A percentile compares a stretch with the other conserved stretches of the same genome.
These are phyloP conservation scores for Oreotrochilus melanogaster DNA, from an alignment of 2,113 vertebrate species.

Conservation along the genomic window DNA sequence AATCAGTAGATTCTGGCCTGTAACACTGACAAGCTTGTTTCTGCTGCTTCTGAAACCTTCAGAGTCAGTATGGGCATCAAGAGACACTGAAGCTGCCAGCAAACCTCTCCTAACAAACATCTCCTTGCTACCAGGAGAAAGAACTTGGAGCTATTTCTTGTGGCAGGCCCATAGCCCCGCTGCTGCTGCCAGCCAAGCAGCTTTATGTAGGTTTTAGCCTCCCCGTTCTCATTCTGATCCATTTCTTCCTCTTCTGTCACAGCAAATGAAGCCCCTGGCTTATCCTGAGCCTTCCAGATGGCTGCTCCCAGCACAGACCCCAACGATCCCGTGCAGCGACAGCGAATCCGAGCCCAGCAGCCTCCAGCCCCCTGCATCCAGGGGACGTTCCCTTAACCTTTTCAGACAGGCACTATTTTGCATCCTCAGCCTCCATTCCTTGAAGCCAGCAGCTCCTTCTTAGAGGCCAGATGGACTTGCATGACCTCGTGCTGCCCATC, in stretches of 20 bases:
- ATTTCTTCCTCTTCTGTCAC: background rate
- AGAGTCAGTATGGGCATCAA: background rate
- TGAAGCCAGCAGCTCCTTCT: background rate
- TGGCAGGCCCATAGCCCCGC: background rate
- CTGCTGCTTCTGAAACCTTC: background rate
- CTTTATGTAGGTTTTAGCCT: background rate
- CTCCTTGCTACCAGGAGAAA: background rate
- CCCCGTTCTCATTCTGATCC: background rate
- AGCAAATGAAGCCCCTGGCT: rapidly evolving
- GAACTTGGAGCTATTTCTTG: constrained; percentile 1
- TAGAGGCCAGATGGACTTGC: background rate
- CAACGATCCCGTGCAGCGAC: background rate
- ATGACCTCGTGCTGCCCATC: background rate
- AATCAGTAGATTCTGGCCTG: background rate
- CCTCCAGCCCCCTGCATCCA: background rate
- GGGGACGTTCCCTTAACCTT: background rate
- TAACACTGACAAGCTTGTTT: background rate
- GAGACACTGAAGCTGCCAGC: background rate
- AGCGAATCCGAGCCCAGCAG: background rate
- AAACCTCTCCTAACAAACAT: background rate
- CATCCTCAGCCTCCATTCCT: background rate
- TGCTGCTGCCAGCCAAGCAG: background rate
- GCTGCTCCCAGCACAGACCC: background rate
- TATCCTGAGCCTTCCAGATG: background rate
- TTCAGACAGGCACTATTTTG: background rate